phyloP scores from a whole-genome alignment of 2,113 vertebrate species.

The Theristicus caerulescens region DNA sequence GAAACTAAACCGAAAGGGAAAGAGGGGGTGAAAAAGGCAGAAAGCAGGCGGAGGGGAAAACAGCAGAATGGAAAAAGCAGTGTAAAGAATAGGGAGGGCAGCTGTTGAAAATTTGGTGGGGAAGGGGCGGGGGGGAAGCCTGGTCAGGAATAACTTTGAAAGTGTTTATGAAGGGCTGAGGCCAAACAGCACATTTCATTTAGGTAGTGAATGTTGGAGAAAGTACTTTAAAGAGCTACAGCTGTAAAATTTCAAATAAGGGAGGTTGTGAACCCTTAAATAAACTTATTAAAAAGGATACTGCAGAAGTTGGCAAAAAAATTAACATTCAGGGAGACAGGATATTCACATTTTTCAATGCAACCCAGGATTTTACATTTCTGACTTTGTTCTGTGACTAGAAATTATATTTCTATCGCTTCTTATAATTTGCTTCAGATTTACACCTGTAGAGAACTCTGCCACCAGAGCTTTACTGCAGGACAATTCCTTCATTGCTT shows the following conservation, averaged over 20 bases:
- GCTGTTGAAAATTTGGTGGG: neutral
- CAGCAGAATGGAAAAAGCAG: neutral
- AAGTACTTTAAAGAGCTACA: neutral
- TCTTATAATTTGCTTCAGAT: neutral
- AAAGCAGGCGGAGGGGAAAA: neutral
- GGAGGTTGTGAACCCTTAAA: neutral
- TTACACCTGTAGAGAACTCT: fast-evolving
- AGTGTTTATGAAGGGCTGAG: neutral
- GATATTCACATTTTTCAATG: neutral
- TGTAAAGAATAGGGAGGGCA: neutral
- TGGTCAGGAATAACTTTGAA: neutral
- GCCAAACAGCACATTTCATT: neutral
- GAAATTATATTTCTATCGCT: neutral
- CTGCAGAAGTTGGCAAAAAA: neutral
- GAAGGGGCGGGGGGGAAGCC: neutral
- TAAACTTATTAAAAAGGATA: neutral
- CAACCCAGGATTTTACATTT: neutral
- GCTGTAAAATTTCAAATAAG: neutral
- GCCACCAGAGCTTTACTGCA: neutral
- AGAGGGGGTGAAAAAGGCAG: neutral
- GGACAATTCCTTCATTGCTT: neutral
- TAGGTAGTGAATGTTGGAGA: neutral
- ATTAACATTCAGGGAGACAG: neutral
- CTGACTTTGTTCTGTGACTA: neutral
- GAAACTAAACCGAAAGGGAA: neutral